Evolutionary conservation across 1,140 invertebrate genomes (phyloP).

Genomic region (Cydia fagiglandana): DNA sequence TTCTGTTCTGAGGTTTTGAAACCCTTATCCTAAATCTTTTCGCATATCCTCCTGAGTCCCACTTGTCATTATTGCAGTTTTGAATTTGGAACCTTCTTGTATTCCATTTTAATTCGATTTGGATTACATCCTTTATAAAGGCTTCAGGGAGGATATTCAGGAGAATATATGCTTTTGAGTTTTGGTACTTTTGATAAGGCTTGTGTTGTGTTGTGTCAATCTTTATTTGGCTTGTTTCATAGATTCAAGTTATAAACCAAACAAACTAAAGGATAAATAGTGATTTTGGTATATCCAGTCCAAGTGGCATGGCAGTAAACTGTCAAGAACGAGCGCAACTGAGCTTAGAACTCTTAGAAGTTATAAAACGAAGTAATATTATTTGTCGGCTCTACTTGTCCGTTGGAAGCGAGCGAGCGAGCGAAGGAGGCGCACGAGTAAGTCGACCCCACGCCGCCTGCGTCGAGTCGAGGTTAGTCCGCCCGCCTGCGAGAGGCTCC

Average conservation of each 20-base stretch:
- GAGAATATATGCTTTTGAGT: background rate
- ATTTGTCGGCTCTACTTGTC: conserved; percentile 19
- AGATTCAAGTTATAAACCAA: too few relatives aligned
- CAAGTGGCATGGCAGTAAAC: conserved; percentile 43
- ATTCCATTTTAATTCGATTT: too few relatives aligned
- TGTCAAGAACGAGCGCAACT: conserved; percentile 54
- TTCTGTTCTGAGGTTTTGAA: background rate
- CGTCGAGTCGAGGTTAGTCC: conserved; percentile 68
- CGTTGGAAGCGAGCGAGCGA: conserved; percentile 46
- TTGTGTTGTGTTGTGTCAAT: background rate
- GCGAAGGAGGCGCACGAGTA: conserved; percentile 45
- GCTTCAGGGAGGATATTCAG: too few relatives aligned
- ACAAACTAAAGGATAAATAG: background rate
- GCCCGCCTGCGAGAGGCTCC: conserved; percentile 66
- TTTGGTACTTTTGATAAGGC: background rate
- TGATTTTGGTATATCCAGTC: background rate
- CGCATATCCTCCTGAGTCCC: background rate
- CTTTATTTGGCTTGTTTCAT: too few relatives aligned
- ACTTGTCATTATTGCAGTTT: too few relatives aligned
- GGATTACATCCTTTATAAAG: too few relatives aligned
- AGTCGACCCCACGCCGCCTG: conserved; percentile 63
- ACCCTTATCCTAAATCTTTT: background rate
- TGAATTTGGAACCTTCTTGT: too few relatives aligned
- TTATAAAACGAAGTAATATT: conserved; percentile 55
- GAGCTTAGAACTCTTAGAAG: conserved; percentile 58